Evolutionary conservation across 2,113 vertebrate species (phyloP), one percentile per base, ranked within the genome.

Genomic region (Rhinopomastus cyanomelas): DNA sequence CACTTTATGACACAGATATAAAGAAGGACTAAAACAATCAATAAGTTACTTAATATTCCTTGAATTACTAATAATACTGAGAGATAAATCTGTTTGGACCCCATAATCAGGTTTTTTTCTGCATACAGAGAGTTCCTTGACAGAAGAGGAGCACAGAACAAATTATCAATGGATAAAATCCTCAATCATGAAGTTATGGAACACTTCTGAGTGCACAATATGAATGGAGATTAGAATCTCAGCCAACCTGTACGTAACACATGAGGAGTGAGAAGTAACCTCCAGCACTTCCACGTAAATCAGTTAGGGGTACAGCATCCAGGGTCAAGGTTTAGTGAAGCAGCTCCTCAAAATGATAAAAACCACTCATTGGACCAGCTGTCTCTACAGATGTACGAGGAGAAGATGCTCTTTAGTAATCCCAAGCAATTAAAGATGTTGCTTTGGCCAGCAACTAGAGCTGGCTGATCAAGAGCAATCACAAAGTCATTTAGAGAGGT

Each of bases 221-320:
- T 94, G 95, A 96, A 94, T 86, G 83, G 91, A 91, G 91, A 94
- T 92, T 88, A 91, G 92, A 90, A 91, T 89, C 80, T 73, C 88
- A 92, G 91, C 86, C 94, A 95, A 95, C 90, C 91, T 62, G 77
- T 48, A 57, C 92, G 88, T 94, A 94, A 96, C 94, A 95, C 93
- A 92, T 83, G 89, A 94, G 76, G 53, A 94, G 77, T 39, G 77
- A 94, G 65, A 93, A 95, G 82, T 91, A 94, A 93, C 91, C 94
- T 91, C 68, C 61, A 84, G 89, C 92, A 88, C 94, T 94, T 92
- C 85, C 82, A 91, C 86, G 90, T 95, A 96, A 95, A 95, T 88
- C 93, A 94, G 93, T 88, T 95, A 94, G 89, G 92, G 92, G 95
- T 89, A 95, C 42, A 89, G 81, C 77, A 91, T 42, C 55, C 14